Evolutionary conservation across 1,140 invertebrate genomes (phyloP), one percentile per base, ranked within the genome.

Genomic region (Aphis craccivora): DNA sequence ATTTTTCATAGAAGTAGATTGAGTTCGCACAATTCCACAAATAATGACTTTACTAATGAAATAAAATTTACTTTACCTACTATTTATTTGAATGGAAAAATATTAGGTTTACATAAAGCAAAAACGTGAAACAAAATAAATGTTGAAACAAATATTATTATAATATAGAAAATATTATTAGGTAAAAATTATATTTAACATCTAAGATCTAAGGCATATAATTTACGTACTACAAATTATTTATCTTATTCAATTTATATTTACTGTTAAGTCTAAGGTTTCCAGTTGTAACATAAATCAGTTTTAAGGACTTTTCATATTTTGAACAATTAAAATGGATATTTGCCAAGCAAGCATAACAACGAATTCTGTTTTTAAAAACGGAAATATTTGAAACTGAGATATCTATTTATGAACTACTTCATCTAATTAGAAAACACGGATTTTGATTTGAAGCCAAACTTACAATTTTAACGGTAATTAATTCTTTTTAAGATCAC

Each of bases 371-470:
- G 55, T 67, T 30, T 90, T 60, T 90, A 43, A 43, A 90, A 60
- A 90, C 11, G 55, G 43, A 67, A 90, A 60, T 90, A 90, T 90
- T 90, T 90, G 30, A 67, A 90, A 67, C 53, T 67, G 0, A 90
- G 60, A 67, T 60, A 90, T 90, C 89, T 90, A 90, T 90, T 90
- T 90, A 90, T 90, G 89, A 90, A 90, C 89, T 67, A 90, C 40
- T 67, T 43, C 60, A 30, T 67, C 25, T 67, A 90, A 90, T 60
- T 67, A 67, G 37, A 37, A 90, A 90, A 90, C n/a, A 60, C 37
- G 45, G 1, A 89, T 90, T 90, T 90, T 90, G 89, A 67, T 14
- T 43, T n/a, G 14, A 9, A 5, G 89, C 89, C 89, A 90, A 90
- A 90, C 43, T 43, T 90, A 20, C 6, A 22, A 90, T 67, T 90